A percentile compares a stretch with the other conserved stretches of the same genome.
These are phyloP conservation scores for Coptodon bakossiorum DNA, from an alignment of 2,113 vertebrate species.

Conservation along the genomic window DNA sequence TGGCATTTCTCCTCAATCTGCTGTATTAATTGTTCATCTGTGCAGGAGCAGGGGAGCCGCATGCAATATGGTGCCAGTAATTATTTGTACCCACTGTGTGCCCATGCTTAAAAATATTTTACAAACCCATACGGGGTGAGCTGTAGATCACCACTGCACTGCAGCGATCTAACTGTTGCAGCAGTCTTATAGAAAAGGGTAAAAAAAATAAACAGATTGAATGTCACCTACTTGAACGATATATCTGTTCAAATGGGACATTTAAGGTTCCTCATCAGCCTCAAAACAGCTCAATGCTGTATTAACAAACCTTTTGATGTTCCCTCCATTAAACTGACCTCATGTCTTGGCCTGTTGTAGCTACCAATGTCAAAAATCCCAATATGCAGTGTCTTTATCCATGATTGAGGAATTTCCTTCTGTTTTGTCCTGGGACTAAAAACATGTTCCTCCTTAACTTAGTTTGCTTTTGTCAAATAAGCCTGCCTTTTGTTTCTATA, in stretches of 20 bases:
- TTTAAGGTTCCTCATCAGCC: not conserved
- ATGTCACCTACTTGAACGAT: not conserved
- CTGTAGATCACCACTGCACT: not conserved
- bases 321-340: not conserved
- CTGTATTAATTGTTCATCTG: slow-evolving; percentile 72
- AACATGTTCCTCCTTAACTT: not conserved
- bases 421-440: not conserved
- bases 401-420: not conserved
- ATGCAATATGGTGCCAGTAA: slow-evolving; percentile 63
- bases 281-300: not conserved
- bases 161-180: slow-evolving; percentile 54
- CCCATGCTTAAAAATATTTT: slow-evolving; percentile 19
- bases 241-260: not conserved
- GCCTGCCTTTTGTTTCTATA: not conserved
- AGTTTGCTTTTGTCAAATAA: not conserved
- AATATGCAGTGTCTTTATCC: not conserved
- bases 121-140: slow-evolving; percentile 21
- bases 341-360: not conserved
- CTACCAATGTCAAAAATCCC: not conserved
- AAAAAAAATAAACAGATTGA: not conserved
- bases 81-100: slow-evolving; percentile 62
- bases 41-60: slow-evolving; percentile 45
- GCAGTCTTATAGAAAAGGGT: not conserved
- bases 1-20: slow-evolving; percentile 67
- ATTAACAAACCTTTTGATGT: not conserved